Percentiles rank a stretch among this genome's conserved stretches.
These are phyloP conservation scores for Drosophila macrothrix DNA, from an alignment of 2,888 invertebrate genomes.

Conservation along the genomic window DNA sequence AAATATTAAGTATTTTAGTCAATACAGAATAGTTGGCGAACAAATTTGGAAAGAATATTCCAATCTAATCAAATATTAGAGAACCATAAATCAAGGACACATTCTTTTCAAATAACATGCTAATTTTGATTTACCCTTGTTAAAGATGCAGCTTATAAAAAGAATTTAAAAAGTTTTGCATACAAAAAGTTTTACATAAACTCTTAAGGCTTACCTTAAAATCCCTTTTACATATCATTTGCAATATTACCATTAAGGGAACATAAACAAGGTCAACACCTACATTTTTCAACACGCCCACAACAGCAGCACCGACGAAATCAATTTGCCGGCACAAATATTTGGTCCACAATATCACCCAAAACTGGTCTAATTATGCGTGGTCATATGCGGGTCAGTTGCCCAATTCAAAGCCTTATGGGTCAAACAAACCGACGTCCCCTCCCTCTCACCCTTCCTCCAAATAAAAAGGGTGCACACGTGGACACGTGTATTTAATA, in stretches of 20 bases:
- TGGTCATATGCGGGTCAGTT: slow-evolving; percentile 67
- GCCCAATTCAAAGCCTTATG: slow-evolving; percentile 45
- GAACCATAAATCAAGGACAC: background rate
- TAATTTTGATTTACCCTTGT: background rate
- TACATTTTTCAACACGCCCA: slow-evolving; percentile 6
- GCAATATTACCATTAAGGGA: slow-evolving; percentile 16
- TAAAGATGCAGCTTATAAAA: background rate
- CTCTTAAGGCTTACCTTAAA: slow-evolving; percentile 1
- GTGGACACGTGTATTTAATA: slow-evolving; percentile 19
- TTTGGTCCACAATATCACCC: slow-evolving; percentile 52
- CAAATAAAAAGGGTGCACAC: slow-evolving; percentile 25
- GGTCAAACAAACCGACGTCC: slow-evolving; percentile 15
- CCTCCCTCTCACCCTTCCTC: background rate
- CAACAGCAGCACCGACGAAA: slow-evolving; percentile 38
- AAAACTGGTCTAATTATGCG: slow-evolving; percentile 69
- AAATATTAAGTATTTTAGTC: background rate
- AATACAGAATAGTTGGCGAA: background rate
- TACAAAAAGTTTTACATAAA: background rate
- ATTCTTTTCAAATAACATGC: background rate
- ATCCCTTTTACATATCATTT: slow-evolving; percentile 7
- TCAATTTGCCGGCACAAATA: slow-evolving; percentile 71
- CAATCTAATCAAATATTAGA: background rate
- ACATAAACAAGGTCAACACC: slow-evolving; percentile 17
- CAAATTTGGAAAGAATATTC: background rate
- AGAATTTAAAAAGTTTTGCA: background rate